A percentile compares a stretch with the other conserved stretches of the same genome.
phyloP scores from a whole-genome alignment of 2,113 vertebrate species.

The Fulmarus glacialis region DNA sequence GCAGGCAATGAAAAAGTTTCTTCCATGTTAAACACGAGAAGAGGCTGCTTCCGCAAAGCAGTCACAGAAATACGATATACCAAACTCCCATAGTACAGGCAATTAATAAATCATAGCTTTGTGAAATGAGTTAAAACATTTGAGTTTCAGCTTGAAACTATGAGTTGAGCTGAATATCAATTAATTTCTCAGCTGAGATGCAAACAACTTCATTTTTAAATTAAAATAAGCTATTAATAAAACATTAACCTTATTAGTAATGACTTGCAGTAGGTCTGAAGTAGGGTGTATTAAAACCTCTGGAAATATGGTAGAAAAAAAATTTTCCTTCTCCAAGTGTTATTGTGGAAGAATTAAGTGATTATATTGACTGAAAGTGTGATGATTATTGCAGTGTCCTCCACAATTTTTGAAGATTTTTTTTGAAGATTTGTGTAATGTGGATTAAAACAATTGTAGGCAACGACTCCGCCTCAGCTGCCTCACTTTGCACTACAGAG shows the following conservation, averaged over 20 bases:
- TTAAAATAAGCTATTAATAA: constrained; percentile 12
- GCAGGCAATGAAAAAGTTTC: not conserved
- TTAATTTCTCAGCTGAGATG: not conserved
- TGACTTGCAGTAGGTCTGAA: not conserved
- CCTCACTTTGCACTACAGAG: not conserved
- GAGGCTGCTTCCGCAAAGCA: not conserved
- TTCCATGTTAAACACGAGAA: not conserved
- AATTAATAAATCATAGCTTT: not conserved
- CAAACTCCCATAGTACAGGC: not conserved
- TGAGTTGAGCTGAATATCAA: not conserved
- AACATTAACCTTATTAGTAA: not conserved
- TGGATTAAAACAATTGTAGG: fast-evolving
- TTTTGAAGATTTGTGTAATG: not conserved
- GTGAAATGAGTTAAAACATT: not conserved
- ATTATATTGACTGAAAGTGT: not conserved
- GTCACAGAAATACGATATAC: not conserved
- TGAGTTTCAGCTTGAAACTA: not conserved
- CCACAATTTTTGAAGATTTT: not conserved
- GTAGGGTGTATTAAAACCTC: not conserved
- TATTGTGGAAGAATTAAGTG: not conserved
- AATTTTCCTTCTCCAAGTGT: not conserved
- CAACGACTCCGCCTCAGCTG: not conserved
- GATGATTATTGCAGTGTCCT: not conserved
- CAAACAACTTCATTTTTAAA: not conserved
- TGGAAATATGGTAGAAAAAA: not conserved